Base-by-base conservation (phyloP, 1,140 invertebrate species). In the Plutomurus gul region DNA sequence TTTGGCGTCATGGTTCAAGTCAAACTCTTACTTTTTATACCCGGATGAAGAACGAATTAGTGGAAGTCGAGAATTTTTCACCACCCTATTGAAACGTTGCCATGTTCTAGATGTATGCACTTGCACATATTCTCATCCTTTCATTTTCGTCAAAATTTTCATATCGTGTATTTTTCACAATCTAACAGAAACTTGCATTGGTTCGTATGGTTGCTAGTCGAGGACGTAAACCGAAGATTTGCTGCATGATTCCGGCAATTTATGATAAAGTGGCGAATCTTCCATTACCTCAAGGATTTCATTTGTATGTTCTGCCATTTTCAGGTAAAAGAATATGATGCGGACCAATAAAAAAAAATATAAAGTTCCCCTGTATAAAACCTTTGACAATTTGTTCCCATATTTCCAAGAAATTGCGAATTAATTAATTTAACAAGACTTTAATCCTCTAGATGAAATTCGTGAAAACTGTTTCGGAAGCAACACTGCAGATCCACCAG, bases 31-130 rank as follows among this genome's bases (percentile, higher is more conserved):
- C 30, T 81, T 83, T 56, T 5, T 83, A 2, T 81, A 83, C 43
- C 82, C 82, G 2, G 79, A 83, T 77, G 82, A 83, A 20, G 75
- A 81, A 18, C 46, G 70, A 1, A 43, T 80, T 47, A 40, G 30
- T 37, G 82, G 82, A 25, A 81, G 79, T 46, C 81, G 72, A 13
- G 77, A 81, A 5, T 79, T 83, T 27, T 83, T 83, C 71, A 40
- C 75, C 6, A 20, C 65, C 18, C 43, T 83, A 0, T 33, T 83
- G 20, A 36, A 47, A 16, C 60, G 79, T 10, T 83, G 82, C 33
- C 37, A 81, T 76, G 60, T 75, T 8, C 47, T 83, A 20, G 27
- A 83, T 74, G 82, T 83, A 65, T 46, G 16, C 3, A 51, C 13
- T 20, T 1, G n/a, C 10, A 11, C 27, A 18, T 33, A 5, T 27